These are phyloP conservation scores for Typhlichthys eigenmanni DNA, from an alignment of 2,797 vertebrate genomes.

Conservation along the genomic window DNA sequence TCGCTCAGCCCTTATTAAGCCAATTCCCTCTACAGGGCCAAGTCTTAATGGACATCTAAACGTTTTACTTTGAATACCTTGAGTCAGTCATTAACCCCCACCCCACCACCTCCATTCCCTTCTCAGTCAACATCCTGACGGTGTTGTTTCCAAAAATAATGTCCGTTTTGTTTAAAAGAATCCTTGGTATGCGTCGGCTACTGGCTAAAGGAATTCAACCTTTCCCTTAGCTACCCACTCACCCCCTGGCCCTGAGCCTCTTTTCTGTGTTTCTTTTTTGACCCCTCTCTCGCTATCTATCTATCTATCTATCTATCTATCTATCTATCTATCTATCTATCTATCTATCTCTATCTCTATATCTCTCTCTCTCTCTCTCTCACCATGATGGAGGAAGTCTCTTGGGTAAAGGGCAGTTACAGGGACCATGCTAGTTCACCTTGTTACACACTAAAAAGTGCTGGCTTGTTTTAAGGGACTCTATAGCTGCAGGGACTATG, in stretches of 20 bases:
- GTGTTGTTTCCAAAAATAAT: conserved; percentile 77
- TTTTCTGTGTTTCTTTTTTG: conserved; percentile 1
- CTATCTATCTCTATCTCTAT: neutral
- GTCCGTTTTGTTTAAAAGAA: conserved; percentile 78
- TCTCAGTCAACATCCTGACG: conserved; percentile 54
- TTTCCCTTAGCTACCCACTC: conserved; percentile 32
- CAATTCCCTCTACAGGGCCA: conserved; percentile 7
- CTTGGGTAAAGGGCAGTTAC: conserved; percentile 13
- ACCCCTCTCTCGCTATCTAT: neutral
- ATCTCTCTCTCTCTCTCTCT: neutral
- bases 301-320: too few relatives aligned
- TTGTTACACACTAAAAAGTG: too few relatives aligned
- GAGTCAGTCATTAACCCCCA: conserved; percentile 1
- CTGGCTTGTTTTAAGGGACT: too few relatives aligned
- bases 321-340: too few relatives aligned
- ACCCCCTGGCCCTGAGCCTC: neutral
- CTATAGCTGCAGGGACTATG: too few relatives aligned
- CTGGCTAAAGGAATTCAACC: conserved; percentile 63
- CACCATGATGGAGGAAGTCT: conserved; percentile 7
- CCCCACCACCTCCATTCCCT: conserved; percentile 14
- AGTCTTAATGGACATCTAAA: neutral
- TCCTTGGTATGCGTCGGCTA: conserved; percentile 71
- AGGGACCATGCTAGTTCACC: conserved; percentile 12
- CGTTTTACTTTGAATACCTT: neutral
- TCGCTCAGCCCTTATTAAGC: neutral